Conservation (phyloP, 2,797 vertebrate genomes). For the Ataeniobius toweri region DNA sequence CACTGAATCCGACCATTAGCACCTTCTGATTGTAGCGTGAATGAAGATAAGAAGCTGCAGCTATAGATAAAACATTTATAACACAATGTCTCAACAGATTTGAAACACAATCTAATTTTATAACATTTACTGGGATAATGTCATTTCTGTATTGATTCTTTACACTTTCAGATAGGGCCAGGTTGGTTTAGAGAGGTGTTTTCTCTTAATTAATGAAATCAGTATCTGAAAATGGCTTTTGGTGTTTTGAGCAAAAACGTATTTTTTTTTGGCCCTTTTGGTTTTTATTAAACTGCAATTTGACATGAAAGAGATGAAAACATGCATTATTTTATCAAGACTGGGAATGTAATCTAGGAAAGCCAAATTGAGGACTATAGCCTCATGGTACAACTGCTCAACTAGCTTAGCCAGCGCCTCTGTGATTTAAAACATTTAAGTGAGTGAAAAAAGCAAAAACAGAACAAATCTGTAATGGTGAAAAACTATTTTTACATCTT, state of each 20-base stretch:
- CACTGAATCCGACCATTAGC: background rate
- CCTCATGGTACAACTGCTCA: background rate
- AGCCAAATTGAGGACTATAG: background rate
- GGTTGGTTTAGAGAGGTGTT: background rate
- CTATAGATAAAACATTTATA: background rate
- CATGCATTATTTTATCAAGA: background rate
- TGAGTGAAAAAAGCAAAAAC: background rate
- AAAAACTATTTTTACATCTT: background rate
- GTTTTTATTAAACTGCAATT: background rate
- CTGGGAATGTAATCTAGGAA: background rate
- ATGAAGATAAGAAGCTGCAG: background rate
- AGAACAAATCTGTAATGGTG: background rate
- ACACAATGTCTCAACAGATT: background rate
- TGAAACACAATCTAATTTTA: background rate
- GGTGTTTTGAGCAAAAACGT: background rate
- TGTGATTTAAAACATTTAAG: background rate
- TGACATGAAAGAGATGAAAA: background rate
- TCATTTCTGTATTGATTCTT: background rate
- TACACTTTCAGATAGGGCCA: background rate
- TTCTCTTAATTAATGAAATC: background rate
- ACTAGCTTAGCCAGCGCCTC: background rate
- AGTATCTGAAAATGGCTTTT: background rate
- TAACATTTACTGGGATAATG: background rate
- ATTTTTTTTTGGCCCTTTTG: background rate
- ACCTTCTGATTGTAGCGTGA: background rate